Evolutionary conservation across 2,888 invertebrate genomes (phyloP), one percentile per base, ranked within the genome.

Genomic region (Electrophaes corylata): DNA sequence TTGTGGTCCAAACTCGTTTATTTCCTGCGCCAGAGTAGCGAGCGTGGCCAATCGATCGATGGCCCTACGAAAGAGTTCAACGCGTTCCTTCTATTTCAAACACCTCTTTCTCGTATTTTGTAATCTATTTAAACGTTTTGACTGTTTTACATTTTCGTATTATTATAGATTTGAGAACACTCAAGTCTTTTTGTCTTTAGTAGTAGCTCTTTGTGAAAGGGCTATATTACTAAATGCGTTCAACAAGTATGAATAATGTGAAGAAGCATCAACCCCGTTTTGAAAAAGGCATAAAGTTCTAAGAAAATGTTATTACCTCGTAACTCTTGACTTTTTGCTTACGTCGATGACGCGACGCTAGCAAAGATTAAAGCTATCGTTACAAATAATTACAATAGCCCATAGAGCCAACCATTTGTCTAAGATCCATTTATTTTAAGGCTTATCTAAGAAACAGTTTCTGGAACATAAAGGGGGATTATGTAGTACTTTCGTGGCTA

Each of bases 21-120:
- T 79, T 71, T 68, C 69, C 67, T 72, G 79, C 75, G 79, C 73
- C 63, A 67, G 76, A 75, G 78, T 83, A 46, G 26, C 46, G 19
- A 48, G 45, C 66, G 83, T 80, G 70, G 69, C 87, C 65, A 88
- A 90, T 90, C 88, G 89, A 85, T 76, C 89, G 80, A 79, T 81
- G 86, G 86, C 88, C 86, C 88, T 81, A 72, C 65, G 69, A 78
- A 77, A 81, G 87, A 86, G 86, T 87, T 89, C 85, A 87, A 85
- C 86, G 84, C 81, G 77, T 69, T 72, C 57, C 56, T 56, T 41
- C 47, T 29, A 43, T 45, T 46, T 26, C 48, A 35, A 50, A 49
- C 33, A 53, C 39, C 20, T 49, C 44, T 52, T 29, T 37, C n/a
- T 19, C 47, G 16, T 16, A 16, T 12, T 18, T 10, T 5, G 14